phyloP scores from a whole-genome alignment of 2,888 invertebrate species.

The Gastracanthus pulcherrimus region DNA sequence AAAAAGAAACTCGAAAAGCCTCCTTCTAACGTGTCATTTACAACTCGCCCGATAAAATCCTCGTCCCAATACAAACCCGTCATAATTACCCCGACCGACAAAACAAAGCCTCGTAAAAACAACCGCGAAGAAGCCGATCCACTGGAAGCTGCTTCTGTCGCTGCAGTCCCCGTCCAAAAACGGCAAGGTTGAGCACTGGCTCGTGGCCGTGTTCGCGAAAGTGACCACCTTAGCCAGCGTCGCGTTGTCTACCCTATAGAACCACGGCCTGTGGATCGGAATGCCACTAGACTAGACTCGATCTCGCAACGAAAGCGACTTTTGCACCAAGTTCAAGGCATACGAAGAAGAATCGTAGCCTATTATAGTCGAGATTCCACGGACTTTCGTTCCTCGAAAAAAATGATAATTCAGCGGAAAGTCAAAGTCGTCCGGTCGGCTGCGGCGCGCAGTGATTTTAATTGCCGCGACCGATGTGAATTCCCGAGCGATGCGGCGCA shows the following conservation, averaged over 20 bases:
- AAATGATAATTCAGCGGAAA: slow-evolving; percentile 29
- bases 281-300: slow-evolving; percentile 31
- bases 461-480: too few species aligned
- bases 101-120: too few species aligned
- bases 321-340: neutral
- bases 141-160: too few species aligned
- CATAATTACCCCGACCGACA: too few species aligned
- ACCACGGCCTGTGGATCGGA: neutral
- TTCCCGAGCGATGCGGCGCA: too few species aligned
- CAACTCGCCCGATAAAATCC: too few species aligned
- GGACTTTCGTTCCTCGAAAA: slow-evolving; percentile 35
- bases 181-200: neutral
- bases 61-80: too few species aligned
- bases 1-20: too few species aligned
- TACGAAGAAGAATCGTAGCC: neutral
- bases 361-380: neutral
- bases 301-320: slow-evolving; percentile 2
- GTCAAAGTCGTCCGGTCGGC: slow-evolving; percentile 20
- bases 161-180: neutral
- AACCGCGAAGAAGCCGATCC: too few species aligned
- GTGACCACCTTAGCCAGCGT: too few species aligned
- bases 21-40: too few species aligned
- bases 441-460: slow-evolving; percentile 22
- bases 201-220: neutral
- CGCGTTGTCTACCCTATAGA: neutral